phyloP scores from a whole-genome alignment of 2,113 vertebrate genomes.

The Entomyzon cyanotis region DNA sequence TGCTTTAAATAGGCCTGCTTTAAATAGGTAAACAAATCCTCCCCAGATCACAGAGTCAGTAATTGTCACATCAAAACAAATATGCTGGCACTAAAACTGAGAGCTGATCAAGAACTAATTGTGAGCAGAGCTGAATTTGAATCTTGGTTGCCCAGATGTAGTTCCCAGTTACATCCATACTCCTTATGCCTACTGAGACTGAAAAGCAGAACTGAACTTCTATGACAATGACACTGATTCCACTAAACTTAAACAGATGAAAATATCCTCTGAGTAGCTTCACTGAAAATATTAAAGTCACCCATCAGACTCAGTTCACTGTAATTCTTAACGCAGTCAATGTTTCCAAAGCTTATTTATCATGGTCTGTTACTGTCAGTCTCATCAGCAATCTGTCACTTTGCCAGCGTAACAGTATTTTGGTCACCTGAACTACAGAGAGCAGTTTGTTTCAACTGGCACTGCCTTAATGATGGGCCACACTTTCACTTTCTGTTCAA shows the following conservation, averaged over 20 bases:
- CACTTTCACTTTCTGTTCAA: neutral
- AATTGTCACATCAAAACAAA: neutral
- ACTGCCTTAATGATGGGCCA: neutral
- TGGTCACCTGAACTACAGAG: neutral
- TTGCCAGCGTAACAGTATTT: neutral
- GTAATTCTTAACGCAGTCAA: neutral
- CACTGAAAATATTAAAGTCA: neutral
- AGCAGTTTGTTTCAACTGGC: neutral
- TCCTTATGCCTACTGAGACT: neutral
- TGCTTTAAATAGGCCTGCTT: neutral
- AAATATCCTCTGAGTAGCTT: neutral
- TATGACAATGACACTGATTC: accelerated
- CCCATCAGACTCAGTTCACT: neutral
- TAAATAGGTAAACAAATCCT: neutral
- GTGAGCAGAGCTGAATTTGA: neutral
- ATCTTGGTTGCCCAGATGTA: neutral
- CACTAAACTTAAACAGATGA: neutral
- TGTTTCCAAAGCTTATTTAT: neutral
- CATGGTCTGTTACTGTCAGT: neutral
- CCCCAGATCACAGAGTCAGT: neutral
- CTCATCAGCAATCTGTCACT: neutral
- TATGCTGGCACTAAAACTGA: neutral
- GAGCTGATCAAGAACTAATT: neutral
- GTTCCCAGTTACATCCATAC: neutral
- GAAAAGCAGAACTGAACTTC: neutral